Conservation (phyloP, 2,797 vertebrate species). For the Sebastes itinus region DNA sequence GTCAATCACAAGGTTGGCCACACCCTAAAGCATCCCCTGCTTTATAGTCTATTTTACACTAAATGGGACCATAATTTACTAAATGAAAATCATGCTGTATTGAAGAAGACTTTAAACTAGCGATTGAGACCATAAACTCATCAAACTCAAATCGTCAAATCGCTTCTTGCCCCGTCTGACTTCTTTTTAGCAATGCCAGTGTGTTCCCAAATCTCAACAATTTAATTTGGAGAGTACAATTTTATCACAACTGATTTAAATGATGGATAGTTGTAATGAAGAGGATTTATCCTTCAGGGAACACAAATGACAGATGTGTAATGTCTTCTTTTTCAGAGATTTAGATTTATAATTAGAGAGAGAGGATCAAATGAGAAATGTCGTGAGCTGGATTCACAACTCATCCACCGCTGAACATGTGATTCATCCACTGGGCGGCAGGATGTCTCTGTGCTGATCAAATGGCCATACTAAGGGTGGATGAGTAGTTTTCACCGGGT, state of each 20-base stretch:
- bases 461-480: slow-evolving; percentile 20
- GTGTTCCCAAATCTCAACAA: neutral
- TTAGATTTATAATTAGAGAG: neutral
- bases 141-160: too few relatives aligned
- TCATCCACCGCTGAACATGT: neutral
- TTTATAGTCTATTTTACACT: too few relatives aligned
- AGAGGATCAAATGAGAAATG: neutral
- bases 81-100: too few relatives aligned
- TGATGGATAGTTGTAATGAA: neutral
- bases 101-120: too few relatives aligned
- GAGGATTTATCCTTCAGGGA: neutral
- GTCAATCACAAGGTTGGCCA: too few relatives aligned
- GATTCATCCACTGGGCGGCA: slow-evolving; percentile 18
- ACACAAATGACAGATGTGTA: neutral
- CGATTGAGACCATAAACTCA: too few relatives aligned
- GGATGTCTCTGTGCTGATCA: slow-evolving; percentile 16
- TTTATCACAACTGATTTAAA: neutral
- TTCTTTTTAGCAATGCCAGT: neutral
- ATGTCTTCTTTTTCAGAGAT: neutral
- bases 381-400: neutral
- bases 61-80: too few relatives aligned
- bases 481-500: slow-evolving; percentile 37
- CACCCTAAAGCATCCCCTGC: too few relatives aligned
- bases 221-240: too few relatives aligned
- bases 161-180: neutral